Evolutionary conservation across 2,797 vertebrate species (phyloP).

Genomic region (Thamnophis elegans): DNA sequence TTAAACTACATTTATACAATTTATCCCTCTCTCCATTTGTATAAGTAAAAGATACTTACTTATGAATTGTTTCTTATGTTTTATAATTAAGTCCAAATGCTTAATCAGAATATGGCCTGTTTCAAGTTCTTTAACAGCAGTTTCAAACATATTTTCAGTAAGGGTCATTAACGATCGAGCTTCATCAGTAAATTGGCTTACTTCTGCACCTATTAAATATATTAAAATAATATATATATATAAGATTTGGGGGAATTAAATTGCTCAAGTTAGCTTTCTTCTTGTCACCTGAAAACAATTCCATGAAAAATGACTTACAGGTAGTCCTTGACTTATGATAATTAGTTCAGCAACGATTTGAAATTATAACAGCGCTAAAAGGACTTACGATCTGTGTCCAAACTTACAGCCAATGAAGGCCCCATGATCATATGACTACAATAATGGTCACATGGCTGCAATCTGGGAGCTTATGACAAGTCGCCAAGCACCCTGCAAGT

Average conservation of each 20-base stretch:
- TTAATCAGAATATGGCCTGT: conserved; percentile 69
- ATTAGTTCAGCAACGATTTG: neutral
- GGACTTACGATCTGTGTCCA: neutral
- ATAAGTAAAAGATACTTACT: conserved; percentile 68
- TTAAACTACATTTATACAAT: neutral
- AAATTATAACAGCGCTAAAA: neutral
- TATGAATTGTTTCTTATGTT: conserved; percentile 63
- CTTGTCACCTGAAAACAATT: rapidly evolving
- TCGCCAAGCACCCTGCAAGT: neutral
- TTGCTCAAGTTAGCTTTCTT: neutral
- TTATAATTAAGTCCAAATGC: conserved; percentile 74
- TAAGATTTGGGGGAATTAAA: neutral
- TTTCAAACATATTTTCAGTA: conserved; percentile 72
- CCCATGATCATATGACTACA: neutral
- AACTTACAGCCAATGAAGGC: neutral
- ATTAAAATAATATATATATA: neutral
- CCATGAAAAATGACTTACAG: neutral
- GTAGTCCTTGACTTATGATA: neutral
- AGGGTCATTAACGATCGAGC: conserved; percentile 70
- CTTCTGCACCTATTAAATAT: conserved; percentile 69
- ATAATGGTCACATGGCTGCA: neutral
- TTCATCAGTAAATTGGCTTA: conserved; percentile 71
- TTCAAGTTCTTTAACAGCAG: conserved; percentile 57
- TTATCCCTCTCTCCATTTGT: neutral
- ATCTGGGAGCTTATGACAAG: neutral